Evolutionary conservation across 2,797 vertebrate genomes (phyloP).

Genomic region (Esox masquinongy): DNA sequence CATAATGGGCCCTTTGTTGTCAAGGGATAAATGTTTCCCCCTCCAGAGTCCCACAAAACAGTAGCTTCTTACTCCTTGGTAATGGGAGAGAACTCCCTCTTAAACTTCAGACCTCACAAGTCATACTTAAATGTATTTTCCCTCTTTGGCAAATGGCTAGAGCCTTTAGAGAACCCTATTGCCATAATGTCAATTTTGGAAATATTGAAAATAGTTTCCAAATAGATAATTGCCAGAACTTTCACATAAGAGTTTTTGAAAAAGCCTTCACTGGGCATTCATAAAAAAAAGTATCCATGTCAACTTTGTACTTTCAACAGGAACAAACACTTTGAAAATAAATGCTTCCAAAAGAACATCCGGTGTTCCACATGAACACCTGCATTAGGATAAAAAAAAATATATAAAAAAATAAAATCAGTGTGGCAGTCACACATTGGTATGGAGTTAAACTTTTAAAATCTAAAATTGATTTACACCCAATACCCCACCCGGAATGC

Average conservation of each 20-base stretch:
- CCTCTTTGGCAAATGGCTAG: constrained; percentile 70
- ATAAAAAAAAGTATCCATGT: constrained; percentile 48
- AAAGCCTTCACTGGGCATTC: constrained; percentile 56
- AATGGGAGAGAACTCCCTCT: constrained; percentile 32
- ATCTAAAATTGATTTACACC: constrained; percentile 44
- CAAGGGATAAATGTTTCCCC: constrained; percentile 55
- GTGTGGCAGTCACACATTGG: constrained; percentile 79
- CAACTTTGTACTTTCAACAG: constrained; percentile 52
- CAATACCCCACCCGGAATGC: constrained; percentile 58
- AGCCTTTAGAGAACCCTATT: constrained; percentile 54
- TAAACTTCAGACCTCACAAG: background rate
- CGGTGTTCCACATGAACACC: constrained; percentile 74
- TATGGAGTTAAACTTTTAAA: constrained; percentile 68
- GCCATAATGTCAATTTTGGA: constrained; percentile 57
- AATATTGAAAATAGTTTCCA: constrained; percentile 55
- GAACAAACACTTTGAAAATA: constrained; percentile 41
- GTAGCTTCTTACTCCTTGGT: constrained; percentile 38
- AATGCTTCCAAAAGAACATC: constrained; percentile 49
- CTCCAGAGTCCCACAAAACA: constrained; percentile 62
- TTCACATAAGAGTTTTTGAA: constrained; percentile 45
- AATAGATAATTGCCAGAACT: constrained; percentile 56
- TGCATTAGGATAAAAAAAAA: constrained; percentile 65
- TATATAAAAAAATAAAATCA: constrained; percentile 55
- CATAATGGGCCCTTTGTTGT: constrained; percentile 63
- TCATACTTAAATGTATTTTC: constrained; percentile 35